Base-by-base conservation (phyloP, 2,113 vertebrate species). In the Balaeniceps rex region DNA sequence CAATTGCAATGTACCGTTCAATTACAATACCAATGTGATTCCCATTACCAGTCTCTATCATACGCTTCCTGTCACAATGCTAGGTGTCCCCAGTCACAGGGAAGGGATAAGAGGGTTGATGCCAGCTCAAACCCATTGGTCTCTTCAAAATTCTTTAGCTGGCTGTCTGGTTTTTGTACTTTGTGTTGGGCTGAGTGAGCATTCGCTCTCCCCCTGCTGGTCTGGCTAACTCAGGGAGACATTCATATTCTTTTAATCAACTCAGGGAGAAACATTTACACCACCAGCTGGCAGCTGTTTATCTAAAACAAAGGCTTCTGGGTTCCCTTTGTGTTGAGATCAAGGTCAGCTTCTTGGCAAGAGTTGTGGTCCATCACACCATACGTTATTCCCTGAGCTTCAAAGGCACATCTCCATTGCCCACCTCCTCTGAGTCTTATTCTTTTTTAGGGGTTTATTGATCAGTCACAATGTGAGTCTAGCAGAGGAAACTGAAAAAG, bases 21-120 rank as follows among this genome's bases (percentile, higher is more conserved):
- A 52, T 24, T 3, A 11, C 9, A 55, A 58, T 31, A 28, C 9
- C 9, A 42, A 0, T 29, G 13, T 70, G 18, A 25, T 29, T 83
- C 18, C 4, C 4, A 24, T 49, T 51, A 29, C 12, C 0, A 1
- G 9, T 51, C 5, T 61, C 14, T 65, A 11, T 28, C 2, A 19
- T 23, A 25, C 34, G 14, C 11, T 47, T 4, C 14, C 29, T 21
- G 10, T 76, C 25, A 40, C 0, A 2, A 34, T 29, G 16, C 11
- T 83, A 28, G 18, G 14, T 55, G 14, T 31, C 19, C 8, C 18
- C 9, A 33, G 5, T 23, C 1, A 0, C 12, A 1, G 3, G 28
- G 31, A 64, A 49, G 19, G n/a, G 69, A 34, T 7, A 25, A 17
- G 21, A 63, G 4, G 6, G 8, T 14, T 71, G 26, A 29, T 36